Conservation (phyloP, 1,140 invertebrate species). For the Oryzaephilus surinamensis region DNA sequence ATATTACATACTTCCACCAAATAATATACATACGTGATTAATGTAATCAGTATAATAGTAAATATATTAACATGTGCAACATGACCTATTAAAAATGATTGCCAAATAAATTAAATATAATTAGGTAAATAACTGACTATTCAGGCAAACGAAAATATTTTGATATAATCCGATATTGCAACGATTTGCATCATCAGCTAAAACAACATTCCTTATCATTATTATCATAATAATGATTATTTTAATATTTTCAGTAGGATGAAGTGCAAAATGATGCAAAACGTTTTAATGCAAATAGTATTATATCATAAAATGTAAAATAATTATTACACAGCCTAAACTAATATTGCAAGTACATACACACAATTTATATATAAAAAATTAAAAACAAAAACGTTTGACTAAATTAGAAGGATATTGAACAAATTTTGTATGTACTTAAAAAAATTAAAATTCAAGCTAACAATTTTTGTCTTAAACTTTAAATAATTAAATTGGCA, state of each 20-base stretch:
- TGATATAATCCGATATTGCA: slow-evolving; percentile 1
- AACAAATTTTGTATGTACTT: too few species aligned
- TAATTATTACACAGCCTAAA: slow-evolving; percentile 21
- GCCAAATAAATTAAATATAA: slow-evolving; percentile 25
- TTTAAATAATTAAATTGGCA: too few species aligned
- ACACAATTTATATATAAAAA: slow-evolving; percentile 12
- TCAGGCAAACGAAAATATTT: slow-evolving; percentile 18
- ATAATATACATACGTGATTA: slow-evolving; percentile 38
- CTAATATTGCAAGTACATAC: slow-evolving; percentile 18
- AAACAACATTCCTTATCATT: too few species aligned
- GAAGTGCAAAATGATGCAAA: too few species aligned
- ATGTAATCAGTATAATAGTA: slow-evolving; percentile 38
- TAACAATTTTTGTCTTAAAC: too few species aligned
- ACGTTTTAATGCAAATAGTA: slow-evolving; percentile 3
- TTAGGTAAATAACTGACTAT: too few species aligned
- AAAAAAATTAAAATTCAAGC: too few species aligned
- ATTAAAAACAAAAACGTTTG: background rate
- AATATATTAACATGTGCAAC: slow-evolving; percentile 36
- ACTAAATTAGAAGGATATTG: too few species aligned
- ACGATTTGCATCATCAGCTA: too few species aligned
- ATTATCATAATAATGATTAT: too few species aligned
- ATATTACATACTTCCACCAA: slow-evolving; percentile 33
- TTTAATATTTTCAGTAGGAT: too few species aligned
- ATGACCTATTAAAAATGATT: slow-evolving; percentile 31
- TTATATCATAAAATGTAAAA: slow-evolving; percentile 10